Evolutionary conservation across 2,113 vertebrate species (phyloP), one percentile per base, ranked within the genome.

Genomic region (Oncorhynchus masou): DNA sequence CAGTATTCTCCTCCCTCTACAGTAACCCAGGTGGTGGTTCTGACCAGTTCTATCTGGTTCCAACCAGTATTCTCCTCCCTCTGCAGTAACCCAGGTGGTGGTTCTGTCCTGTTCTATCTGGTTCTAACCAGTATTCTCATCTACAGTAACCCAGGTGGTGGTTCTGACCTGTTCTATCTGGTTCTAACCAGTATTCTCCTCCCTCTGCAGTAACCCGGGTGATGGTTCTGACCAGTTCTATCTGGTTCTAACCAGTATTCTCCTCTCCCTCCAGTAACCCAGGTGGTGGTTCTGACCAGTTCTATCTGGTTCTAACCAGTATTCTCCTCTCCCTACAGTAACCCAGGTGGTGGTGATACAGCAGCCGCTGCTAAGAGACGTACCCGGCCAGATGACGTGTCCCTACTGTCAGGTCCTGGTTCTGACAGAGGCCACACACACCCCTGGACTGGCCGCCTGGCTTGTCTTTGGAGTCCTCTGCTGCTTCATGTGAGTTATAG

Each of bases 391-490:
- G 60, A 85, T 88, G 79, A 1, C 1, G 4, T 94, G 92, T 80
- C 81, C 83, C 8, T 15, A 71, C 62, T 93, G 93, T 49, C 74
- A 76, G 4, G 76, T 20, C 39, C 48, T 0, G 7, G 75, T 92
- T 1, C 0, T 90, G 24, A 92, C 92, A 2, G 29, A 0, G 11
- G 39, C 22, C 0, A 8, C 39, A 2, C 22, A 88, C 74, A 82
- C 8, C 27, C 68, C 13, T 0, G 91, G 92, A 0, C 0, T 78
- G n/a, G 69, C 86, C 29, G 82, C 86, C 34, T 94, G 93, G 92
- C 0, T 81, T 31, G 31, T 89, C 48, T 88, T 83, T 68, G 86
- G 73, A 8, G 0, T 15, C 4, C 11, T 92, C 0, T 74, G 6
- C n/a, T 0, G 86, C 13, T 51, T 51, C 2, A 3, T 51, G 49